Evolutionary conservation across 2,797 vertebrate genomes (phyloP), one percentile per base, ranked within the genome.

Genomic region (Hoplostethus atlanticus): DNA sequence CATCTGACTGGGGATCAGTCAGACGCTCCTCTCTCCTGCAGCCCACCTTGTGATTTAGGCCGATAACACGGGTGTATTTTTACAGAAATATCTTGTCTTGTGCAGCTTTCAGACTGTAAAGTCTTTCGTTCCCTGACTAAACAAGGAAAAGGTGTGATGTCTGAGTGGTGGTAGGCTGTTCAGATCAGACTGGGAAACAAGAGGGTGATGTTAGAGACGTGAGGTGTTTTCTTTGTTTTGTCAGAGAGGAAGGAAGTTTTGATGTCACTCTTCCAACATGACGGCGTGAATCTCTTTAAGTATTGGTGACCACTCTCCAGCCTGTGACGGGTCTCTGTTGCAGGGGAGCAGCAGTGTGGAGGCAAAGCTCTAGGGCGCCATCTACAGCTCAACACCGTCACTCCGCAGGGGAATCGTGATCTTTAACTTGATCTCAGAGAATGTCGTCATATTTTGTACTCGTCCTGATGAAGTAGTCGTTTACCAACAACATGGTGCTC

Each of bases 291-390:
- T 60, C 60, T 57, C 6, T 28, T 0, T 21, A 38, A 51, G 10
- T 1, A 38, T 21, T 15, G 42, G 15, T 12, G 0, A 2, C n/a
- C 34, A 6, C 63, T 52, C 44, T n/a, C 13, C 61, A 6, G 48
- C 17, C 36, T 50, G 61, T 8, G 7, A 8, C 13, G 42, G 25
- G 8, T 13, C 3, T 58, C 57, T 9, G 38, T 8, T 40, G 38
- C 38, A 40, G 38, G 38, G 9, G 7, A 40, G 38, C 38, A 40
- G 38, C 9, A 34, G 38, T 10, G 38, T 50, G 15, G 36, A 40
- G 30, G n/a, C 58, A 13, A 72, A 72, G 77, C 77, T 80, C 50
- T 63, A 72, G 42, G 48, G 68, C 60, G 76, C 89, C 85, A 84
- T 56, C 88, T 88, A 58, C 60, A 76, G 82, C 8, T 13, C 54